phyloP scores from a whole-genome alignment of 2,888 invertebrate genomes.

The Cylloceria caligata region DNA sequence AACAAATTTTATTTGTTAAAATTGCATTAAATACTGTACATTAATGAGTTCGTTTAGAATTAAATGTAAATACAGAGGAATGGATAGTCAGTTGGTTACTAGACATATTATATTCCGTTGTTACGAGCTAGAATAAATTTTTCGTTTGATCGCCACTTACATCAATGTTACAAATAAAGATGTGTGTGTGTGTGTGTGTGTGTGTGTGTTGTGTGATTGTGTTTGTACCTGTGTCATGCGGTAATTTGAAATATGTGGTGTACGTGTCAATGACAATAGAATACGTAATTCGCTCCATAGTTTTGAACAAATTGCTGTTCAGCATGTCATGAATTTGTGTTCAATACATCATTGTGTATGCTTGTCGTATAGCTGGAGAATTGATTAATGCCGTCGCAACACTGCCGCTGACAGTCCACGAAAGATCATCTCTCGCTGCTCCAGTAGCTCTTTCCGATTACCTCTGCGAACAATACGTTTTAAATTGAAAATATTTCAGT shows the following conservation, averaged over 20 bases:
- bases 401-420: slow-evolving; percentile 41
- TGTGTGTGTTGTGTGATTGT: neutral
- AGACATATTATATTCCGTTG: slow-evolving; percentile 50
- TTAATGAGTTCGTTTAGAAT: slow-evolving; percentile 68
- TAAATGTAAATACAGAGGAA: slow-evolving; percentile 68
- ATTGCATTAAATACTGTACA: slow-evolving; percentile 79
- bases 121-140: slow-evolving; percentile 49
- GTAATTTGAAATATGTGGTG: neutral
- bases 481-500: neutral
- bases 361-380: slow-evolving; percentile 30
- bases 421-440: slow-evolving; percentile 83
- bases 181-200: neutral
- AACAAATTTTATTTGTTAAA: slow-evolving; percentile 70
- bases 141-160: slow-evolving; percentile 21
- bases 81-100: slow-evolving; percentile 60
- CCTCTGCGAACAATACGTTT: slow-evolving; percentile 72
- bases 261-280: neutral
- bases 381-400: slow-evolving; percentile 47
- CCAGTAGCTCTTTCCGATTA: slow-evolving; percentile 83
- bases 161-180: slow-evolving; percentile 40
- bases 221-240: slow-evolving; percentile 5
- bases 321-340: neutral
- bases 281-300: slow-evolving; percentile 11
- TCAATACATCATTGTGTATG: slow-evolving; percentile 5
- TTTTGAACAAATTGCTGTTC: slow-evolving; percentile 3